A percentile compares a stretch with the other conserved stretches of the same genome.
Conservation (phyloP, 2,888 invertebrate species). For the Ametastegia equiseti region DNA sequence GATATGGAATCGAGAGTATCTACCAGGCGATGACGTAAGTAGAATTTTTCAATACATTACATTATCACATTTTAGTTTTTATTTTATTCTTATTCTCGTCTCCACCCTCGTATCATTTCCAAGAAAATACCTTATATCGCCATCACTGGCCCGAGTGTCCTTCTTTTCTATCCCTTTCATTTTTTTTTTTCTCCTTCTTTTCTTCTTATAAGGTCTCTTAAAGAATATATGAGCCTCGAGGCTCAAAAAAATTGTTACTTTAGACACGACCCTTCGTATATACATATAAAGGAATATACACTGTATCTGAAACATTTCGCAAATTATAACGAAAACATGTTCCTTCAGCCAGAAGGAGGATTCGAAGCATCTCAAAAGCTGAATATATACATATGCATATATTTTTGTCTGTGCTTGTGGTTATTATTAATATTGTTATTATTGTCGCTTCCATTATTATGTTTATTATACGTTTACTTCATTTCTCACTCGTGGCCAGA, state of each 20-base stretch:
- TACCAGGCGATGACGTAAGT: slow-evolving; percentile 99
- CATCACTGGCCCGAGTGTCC: neutral
- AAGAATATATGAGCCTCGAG: neutral
- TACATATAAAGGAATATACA: neutral
- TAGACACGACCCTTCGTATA: neutral
- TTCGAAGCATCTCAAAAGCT: neutral
- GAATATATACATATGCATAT: neutral
- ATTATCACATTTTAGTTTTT: neutral
- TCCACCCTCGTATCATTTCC: neutral
- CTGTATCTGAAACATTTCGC: neutral
- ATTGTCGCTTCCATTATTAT: neutral
- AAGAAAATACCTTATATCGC: neutral
- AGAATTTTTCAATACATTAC: neutral
- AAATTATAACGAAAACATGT: neutral
- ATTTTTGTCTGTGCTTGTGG: neutral
- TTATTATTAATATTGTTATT: no score
- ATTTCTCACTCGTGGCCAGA: neutral
- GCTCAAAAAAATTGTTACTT: neutral
- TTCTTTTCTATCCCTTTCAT: neutral
- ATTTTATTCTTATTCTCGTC: neutral
- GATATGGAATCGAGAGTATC: slow-evolving; percentile 99
- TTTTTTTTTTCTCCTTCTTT: neutral
- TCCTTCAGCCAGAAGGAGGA: neutral
- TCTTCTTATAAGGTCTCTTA: neutral
- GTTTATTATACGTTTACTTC: neutral